Conservation (phyloP, 2,113 vertebrate species). For the Cardinalis cardinalis region DNA sequence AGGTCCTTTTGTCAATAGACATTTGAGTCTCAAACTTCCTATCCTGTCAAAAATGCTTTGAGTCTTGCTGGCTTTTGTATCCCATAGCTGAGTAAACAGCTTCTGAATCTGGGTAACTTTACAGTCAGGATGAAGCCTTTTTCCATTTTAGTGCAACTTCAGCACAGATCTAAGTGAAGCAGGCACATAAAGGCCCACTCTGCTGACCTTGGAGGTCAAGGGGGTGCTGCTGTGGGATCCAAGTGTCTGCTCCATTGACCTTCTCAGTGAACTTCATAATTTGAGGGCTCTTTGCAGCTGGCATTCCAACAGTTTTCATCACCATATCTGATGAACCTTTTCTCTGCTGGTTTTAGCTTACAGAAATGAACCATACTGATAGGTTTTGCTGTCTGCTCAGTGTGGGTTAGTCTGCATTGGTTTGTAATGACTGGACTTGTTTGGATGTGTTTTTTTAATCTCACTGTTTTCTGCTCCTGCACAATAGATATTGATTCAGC, state of each 20-base stretch:
- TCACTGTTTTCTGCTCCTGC: neutral
- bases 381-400: neutral
- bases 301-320: neutral
- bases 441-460: neutral
- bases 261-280: neutral
- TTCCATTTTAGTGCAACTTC: neutral
- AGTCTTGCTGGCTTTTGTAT: neutral
- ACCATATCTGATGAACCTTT: rapidly evolving
- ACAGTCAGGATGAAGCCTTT: neutral
- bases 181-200: rapidly evolving
- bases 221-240: rapidly evolving
- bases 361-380: neutral
- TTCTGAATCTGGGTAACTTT: neutral
- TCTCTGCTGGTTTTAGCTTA: neutral
- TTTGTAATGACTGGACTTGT: neutral
- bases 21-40: neutral
- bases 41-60: neutral
- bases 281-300: neutral
- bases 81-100: rapidly evolving
- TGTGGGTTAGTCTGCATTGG: neutral
- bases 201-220: rapidly evolving
- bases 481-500: neutral
- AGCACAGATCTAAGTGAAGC: neutral
- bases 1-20: neutral
- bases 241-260: neutral